phyloP scores from a whole-genome alignment of 2,113 vertebrate species.

The Ailuropoda melanoleuca region DNA sequence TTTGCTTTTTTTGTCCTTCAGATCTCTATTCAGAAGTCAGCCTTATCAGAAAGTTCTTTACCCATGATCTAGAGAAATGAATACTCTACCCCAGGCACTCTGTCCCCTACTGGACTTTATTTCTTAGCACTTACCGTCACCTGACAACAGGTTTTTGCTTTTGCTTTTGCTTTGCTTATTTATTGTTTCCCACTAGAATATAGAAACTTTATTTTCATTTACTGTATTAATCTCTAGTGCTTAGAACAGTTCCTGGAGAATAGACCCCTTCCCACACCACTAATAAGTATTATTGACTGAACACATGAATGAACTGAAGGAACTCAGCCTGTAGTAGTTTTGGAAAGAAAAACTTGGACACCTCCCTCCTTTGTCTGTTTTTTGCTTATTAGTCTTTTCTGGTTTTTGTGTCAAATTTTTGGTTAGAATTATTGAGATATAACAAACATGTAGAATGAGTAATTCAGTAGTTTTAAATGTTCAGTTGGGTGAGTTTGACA shows the following conservation, averaged over 20 bases:
- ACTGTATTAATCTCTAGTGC: background rate
- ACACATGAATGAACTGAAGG: background rate
- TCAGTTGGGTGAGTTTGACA: background rate
- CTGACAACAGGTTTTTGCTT: background rate
- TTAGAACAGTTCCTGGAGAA: background rate
- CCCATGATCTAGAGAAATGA: background rate
- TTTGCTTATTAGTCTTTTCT: background rate
- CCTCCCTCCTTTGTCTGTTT: background rate
- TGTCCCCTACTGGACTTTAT: background rate
- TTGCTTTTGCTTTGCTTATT: constrained; percentile 13
- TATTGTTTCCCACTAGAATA: background rate
- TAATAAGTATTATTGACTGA: background rate
- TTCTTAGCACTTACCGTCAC: background rate
- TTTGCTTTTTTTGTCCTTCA: background rate
- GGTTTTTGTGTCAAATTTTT: background rate
- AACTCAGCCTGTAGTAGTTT: background rate
- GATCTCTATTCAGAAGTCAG: background rate
- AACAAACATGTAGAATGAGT: background rate
- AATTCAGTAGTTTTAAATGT: background rate
- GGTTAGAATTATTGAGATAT: background rate
- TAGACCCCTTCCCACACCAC: background rate
- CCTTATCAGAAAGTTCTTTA: constrained; percentile 2
- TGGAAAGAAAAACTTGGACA: background rate
- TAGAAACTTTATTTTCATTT: constrained; percentile 38
- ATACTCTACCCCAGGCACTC: background rate